Conservation (phyloP, 2,888 invertebrate species). For the Apotomis turbidana region DNA sequence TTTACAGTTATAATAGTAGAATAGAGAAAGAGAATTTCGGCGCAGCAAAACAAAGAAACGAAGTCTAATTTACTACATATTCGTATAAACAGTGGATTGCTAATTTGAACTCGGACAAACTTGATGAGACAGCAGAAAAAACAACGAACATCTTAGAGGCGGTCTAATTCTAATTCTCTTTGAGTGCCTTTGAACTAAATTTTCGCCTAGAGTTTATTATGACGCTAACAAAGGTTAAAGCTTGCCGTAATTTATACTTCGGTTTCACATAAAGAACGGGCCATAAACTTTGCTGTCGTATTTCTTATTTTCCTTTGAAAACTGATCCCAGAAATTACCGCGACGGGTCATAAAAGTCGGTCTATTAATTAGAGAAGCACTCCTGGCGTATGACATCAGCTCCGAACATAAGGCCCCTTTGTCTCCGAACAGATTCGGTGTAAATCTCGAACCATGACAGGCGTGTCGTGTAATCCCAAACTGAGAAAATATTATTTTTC, state of each 20-base stretch:
- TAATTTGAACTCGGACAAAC: slow-evolving; percentile 31
- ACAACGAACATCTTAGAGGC: slow-evolving; percentile 26
- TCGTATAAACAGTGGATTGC: slow-evolving; percentile 13
- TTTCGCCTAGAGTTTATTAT: slow-evolving; percentile 45
- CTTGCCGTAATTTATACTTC: slow-evolving; percentile 59
- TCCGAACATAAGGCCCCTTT: slow-evolving; percentile 73
- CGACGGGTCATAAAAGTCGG: slow-evolving; percentile 66
- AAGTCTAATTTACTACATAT: slow-evolving; percentile 9
- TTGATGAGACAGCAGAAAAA: slow-evolving; percentile 29
- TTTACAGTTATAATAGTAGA: no score
- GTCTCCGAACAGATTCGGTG: slow-evolving; percentile 73
- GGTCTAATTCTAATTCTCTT: slow-evolving; percentile 29
- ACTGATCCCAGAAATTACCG: slow-evolving; percentile 57
- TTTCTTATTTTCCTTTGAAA: slow-evolving; percentile 76
- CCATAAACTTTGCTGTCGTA: slow-evolving; percentile 69
- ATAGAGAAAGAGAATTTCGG: no score
- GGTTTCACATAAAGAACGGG: slow-evolving; percentile 65
- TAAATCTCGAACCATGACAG: slow-evolving; percentile 77
- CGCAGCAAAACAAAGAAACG: slow-evolving; percentile 7
- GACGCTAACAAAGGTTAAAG: slow-evolving; percentile 65
- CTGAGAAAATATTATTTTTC: slow-evolving; percentile 72
- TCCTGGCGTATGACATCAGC: slow-evolving; percentile 73
- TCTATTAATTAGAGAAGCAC: slow-evolving; percentile 71
- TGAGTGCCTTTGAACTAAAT: slow-evolving; percentile 40
- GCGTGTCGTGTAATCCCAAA: slow-evolving; percentile 68